phyloP scores from a whole-genome alignment of 2,797 vertebrate genomes.

The Myoxocephalus aenaeus region DNA sequence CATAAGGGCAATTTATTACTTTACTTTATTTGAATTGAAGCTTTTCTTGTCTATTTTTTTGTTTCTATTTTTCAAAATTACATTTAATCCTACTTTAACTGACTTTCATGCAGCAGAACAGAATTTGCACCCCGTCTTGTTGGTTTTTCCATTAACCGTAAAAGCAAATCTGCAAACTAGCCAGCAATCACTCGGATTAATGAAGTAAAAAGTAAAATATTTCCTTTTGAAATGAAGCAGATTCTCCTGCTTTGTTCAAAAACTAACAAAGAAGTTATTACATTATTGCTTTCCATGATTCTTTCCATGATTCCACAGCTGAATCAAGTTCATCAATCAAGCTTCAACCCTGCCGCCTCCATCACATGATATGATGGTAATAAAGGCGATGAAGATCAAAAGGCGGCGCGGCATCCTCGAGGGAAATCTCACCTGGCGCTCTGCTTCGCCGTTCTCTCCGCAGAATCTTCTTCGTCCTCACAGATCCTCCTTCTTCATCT shows the following conservation, averaged over 20 bases:
- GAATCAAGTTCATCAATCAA: constrained; percentile 24
- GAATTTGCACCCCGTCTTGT: not conserved
- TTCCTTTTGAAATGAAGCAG: not conserved
- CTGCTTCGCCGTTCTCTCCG: not conserved
- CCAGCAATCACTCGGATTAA: not conserved
- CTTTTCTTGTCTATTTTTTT: no score
- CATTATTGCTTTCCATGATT: constrained; percentile 7
- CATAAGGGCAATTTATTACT: not conserved
- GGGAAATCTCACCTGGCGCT: constrained; percentile 19
- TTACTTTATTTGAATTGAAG: no score
- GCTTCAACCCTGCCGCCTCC: not conserved
- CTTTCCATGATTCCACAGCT: not conserved
- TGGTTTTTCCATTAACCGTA: not conserved
- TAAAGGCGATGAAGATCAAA: constrained; percentile 7
- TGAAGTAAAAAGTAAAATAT: not conserved
- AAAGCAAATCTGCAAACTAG: not conserved
- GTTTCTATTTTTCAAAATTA: not conserved
- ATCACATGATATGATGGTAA: not conserved
- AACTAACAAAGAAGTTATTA: not conserved
- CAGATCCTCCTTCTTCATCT: constrained; percentile 9
- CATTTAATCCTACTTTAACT: not conserved
- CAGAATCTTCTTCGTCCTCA: not conserved
- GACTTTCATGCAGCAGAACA: not conserved
- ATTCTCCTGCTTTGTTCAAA: not conserved
- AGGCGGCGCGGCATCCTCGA: not conserved